phyloP scores from a whole-genome alignment of 2,113 vertebrate species.

The Ancistrus triradiatus region DNA sequence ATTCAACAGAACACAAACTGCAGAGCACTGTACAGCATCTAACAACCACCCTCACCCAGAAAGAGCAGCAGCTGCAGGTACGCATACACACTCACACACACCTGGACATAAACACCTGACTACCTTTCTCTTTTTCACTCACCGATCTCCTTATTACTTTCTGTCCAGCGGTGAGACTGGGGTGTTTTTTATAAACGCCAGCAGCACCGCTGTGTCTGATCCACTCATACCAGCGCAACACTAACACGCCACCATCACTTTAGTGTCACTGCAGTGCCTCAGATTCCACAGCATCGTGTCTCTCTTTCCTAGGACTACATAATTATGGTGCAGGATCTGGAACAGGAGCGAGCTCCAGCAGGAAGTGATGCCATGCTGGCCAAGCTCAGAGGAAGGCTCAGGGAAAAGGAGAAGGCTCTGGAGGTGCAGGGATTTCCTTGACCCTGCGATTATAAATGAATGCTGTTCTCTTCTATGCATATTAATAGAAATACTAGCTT shows the following conservation, averaged over 20 bases:
- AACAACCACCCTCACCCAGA: constrained; percentile 70
- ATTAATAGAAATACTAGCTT: not conserved
- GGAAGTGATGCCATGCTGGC: constrained; percentile 61
- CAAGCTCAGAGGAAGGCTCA: constrained; percentile 70
- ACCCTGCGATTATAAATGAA: not conserved
- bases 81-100: no score
- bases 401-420: constrained; percentile 70
- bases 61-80: constrained; percentile 83
- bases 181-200: no score
- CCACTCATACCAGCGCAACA: no score
- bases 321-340: constrained; percentile 64
- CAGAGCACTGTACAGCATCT: constrained; percentile 74
- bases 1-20: constrained; percentile 71
- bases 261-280: no score
- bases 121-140: no score
- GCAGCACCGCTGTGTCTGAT: no score
- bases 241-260: no score
- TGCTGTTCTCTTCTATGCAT: not conserved
- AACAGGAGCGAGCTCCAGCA: constrained; percentile 61
- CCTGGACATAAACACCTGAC: no score
- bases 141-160: no score
- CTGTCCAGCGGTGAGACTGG: no score
- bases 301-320: constrained; percentile 67
- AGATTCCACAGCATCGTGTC: not conserved
- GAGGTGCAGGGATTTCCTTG: constrained; percentile 56